Base-by-base conservation (phyloP, 2,888 invertebrate genomes). In the Andrena marginata region DNA sequence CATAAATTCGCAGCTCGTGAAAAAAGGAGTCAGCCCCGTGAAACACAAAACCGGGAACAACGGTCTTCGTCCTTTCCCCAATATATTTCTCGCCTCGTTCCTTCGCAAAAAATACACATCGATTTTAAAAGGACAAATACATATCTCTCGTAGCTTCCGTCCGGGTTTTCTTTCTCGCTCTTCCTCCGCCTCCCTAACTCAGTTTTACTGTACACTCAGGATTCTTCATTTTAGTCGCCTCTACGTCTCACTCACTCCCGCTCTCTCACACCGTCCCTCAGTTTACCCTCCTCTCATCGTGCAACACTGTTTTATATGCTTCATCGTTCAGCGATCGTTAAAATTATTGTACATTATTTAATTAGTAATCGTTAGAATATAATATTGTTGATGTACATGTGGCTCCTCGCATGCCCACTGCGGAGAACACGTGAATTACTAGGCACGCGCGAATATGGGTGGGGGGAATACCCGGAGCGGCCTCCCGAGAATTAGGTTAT, bases 361-460 rank as follows among this genome's bases (percentile, higher is more conserved):
- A 89, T 91, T 91, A 92, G 89, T 91, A 92, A 92, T 91, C 89
- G 88, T 92, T 93, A 92, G 89, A 92, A 91, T 93, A 93, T 91
- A 91, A 91, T 93, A 91, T 91, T 90, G 85, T 89, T 91, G 89
- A 91, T 91, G 89, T 89, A 92, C 88, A 90, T 89, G 86, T 88
- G 86, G 86, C 88, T 85, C 85, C 82, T 77, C 87, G 84, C 65
- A 60, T 77, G 65, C 80, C 51, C 75, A 76, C 74, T 64, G 68
- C 79, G 78, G 71, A 76, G 68, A 85, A 79, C 68, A 51, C 74
- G 62, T 68, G 74, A 77, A 60, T 67, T 68, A 63, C 26, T 77
- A 80, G 73, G 62, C 80, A 68, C 56, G 73, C 80, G 67, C 23
- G 73, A 80, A 80, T 54, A 35, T 20, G 3, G 5, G 23, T 42